phyloP scores from a whole-genome alignment of 2,888 invertebrate genomes.

The Slavum lentiscoides region DNA sequence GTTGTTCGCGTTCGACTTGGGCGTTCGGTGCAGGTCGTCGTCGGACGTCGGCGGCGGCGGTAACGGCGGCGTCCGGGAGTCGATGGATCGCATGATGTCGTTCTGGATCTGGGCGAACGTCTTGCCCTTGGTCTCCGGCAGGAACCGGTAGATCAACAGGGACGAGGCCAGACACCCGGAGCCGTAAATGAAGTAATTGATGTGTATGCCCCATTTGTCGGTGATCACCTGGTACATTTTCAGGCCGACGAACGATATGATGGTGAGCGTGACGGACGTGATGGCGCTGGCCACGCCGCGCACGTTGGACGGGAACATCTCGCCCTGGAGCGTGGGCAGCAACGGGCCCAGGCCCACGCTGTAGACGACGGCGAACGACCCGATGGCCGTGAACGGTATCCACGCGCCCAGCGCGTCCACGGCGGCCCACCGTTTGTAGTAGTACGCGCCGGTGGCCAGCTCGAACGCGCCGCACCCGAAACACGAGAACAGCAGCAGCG shows the following conservation, averaged over 20 bases:
- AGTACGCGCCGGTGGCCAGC: conserved; percentile 64
- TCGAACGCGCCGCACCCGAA: conserved; percentile 65
- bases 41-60: not conserved
- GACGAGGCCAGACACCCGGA: conserved; percentile 64
- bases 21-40: not conserved
- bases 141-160: conserved; percentile 64
- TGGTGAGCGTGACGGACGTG: conserved; percentile 65
- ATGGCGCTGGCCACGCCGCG: conserved; percentile 67
- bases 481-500: conserved; percentile 64
- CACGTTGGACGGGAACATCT: conserved; percentile 68
- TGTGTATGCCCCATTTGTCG: conserved; percentile 66
- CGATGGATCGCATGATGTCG: conserved; percentile 57
- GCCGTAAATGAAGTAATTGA: conserved; percentile 68
- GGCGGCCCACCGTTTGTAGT: conserved; percentile 58
- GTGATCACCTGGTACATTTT: conserved; percentile 67
- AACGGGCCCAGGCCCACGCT: conserved; percentile 67
- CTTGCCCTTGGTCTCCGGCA: conserved; percentile 71
- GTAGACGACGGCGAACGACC: conserved; percentile 66
- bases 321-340: conserved; percentile 68
- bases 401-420: conserved; percentile 61
- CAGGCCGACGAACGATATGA: conserved; percentile 66
- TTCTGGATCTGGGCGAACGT: conserved; percentile 72
- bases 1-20: not conserved
- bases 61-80: not conserved
- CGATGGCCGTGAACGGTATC: conserved; percentile 58